Percentiles rank a stretch among this genome's conserved stretches.
Conservation (phyloP, 37 sponge, comb jelly and placozoan genomes). For the Mnemiopsis leidyi region DNA sequence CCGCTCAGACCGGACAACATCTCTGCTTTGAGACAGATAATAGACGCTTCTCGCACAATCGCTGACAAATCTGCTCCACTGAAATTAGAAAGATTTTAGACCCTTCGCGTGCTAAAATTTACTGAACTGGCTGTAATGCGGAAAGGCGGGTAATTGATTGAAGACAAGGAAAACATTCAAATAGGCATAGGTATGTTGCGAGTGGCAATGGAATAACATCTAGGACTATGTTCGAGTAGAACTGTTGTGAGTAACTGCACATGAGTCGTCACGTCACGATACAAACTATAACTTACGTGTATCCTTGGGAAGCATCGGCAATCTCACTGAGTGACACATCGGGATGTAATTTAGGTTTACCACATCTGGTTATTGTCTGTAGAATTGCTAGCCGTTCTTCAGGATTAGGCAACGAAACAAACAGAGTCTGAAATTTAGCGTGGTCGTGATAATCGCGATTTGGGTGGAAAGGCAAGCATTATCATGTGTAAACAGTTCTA, state of each 20-base stretch:
- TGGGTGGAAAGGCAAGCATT: background rate
- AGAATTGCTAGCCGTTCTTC: constrained; percentile 84
- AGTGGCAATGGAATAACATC: no score
- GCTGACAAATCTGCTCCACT: constrained; percentile 96
- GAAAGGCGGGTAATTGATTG: no score
- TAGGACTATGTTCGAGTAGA: background rate
- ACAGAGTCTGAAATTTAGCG: constrained; percentile 66
- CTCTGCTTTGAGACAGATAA: constrained; percentile 57
- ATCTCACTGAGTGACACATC: constrained; percentile 31
- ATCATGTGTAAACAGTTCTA: no score
- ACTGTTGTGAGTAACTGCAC: no score
- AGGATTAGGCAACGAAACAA: constrained; percentile 82
- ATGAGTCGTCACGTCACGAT: no score
- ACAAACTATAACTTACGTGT: no score
- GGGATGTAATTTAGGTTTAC: constrained; percentile 36
- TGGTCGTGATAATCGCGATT: background rate
- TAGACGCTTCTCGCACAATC: constrained; percentile 88
- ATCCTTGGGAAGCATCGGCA: constrained; percentile 53
- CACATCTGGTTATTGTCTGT: constrained; percentile 83
- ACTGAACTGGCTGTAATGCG: no score
- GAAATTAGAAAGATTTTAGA: background rate
- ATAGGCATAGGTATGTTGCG: no score
- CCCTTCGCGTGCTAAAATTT: no score
- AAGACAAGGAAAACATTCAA: no score
- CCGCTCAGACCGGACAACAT: constrained; percentile 47